These are phyloP conservation scores for Ischnus inquisitorius DNA, from an alignment of 2,888 invertebrate species.

Conservation along the genomic window DNA sequence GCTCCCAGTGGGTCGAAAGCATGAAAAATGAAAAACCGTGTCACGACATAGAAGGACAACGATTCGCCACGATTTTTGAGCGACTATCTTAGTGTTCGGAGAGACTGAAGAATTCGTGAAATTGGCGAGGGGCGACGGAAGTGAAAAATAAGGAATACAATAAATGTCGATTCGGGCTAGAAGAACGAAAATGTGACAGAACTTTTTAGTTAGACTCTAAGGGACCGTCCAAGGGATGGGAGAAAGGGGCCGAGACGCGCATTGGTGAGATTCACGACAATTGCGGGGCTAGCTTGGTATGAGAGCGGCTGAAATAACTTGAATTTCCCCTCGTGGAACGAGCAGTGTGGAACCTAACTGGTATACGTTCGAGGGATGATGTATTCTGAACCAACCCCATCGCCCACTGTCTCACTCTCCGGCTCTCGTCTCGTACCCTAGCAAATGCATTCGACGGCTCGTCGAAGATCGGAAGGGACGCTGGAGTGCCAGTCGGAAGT, in stretches of 20 bases:
- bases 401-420: conserved; percentile 16
- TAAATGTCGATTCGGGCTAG: too few relatives aligned
- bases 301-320: conserved; percentile 63
- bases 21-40: too few relatives aligned
- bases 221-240: neutral
- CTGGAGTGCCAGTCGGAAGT: conserved; percentile 70
- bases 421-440: conserved; percentile 38
- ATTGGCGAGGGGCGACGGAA: neutral
- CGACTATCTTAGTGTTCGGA: neutral
- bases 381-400: conserved; percentile 39
- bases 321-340: conserved; percentile 39
- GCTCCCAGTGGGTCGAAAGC: too few relatives aligned
- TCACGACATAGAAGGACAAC: too few relatives aligned
- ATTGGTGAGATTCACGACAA: conserved; percentile 49
- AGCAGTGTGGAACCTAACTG: neutral
- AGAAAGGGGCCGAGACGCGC: conserved; percentile 24
- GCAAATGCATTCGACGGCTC: conserved; percentile 65
- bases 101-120: neutral
- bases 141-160: neutral
- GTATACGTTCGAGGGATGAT: conserved; percentile 34
- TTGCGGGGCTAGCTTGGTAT: conserved; percentile 26
- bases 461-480: conserved; percentile 69
- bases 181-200: conserved; percentile 21
- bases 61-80: neutral
- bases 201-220: conserved; percentile 17